These are phyloP conservation scores for Ahaetulla prasina DNA, from an alignment of 2,113 vertebrate species.

Conservation along the genomic window DNA sequence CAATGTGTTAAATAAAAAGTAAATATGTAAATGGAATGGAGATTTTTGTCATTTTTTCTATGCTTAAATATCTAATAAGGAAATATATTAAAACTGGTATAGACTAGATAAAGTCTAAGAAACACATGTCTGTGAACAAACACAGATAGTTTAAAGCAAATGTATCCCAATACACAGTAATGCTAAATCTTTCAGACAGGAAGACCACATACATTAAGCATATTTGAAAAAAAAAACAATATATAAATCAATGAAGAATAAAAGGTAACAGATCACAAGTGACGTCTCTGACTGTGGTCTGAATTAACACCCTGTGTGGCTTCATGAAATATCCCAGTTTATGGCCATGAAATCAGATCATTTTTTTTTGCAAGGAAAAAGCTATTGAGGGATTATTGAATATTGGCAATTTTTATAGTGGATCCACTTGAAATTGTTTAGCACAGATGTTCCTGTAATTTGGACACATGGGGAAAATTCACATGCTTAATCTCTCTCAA, in stretches of 20 bases:
- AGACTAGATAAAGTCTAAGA: neutral
- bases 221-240: conserved; percentile 38
- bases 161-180: neutral
- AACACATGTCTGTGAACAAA: conserved; percentile 24
- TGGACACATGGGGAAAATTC: conserved; percentile 76
- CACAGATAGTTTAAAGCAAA: conserved; percentile 28
- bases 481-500: conserved; percentile 72
- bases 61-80: neutral
- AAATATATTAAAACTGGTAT: neutral
- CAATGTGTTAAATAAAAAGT: neutral
- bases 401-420: conserved; percentile 72
- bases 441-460: conserved; percentile 79
- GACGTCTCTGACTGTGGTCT: conserved; percentile 61
- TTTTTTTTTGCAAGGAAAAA: conserved; percentile 55
- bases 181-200: neutral
- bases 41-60: neutral
- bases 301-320: conserved; percentile 64
- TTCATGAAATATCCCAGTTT: conserved; percentile 56
- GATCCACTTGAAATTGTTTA: conserved; percentile 79
- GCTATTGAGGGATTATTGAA: conserved; percentile 69
- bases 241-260: conserved; percentile 52
- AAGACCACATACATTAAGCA: conserved; percentile 42
- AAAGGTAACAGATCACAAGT: conserved; percentile 62
- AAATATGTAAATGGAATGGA: neutral
- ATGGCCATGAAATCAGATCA: conserved; percentile 58